Percentiles rank a stretch among this genome's conserved stretches.
Evolutionary conservation across 30 jellyfish, hydroid and myxozoan species (phyloP).

Genomic region (Chironex yamaguchii): DNA sequence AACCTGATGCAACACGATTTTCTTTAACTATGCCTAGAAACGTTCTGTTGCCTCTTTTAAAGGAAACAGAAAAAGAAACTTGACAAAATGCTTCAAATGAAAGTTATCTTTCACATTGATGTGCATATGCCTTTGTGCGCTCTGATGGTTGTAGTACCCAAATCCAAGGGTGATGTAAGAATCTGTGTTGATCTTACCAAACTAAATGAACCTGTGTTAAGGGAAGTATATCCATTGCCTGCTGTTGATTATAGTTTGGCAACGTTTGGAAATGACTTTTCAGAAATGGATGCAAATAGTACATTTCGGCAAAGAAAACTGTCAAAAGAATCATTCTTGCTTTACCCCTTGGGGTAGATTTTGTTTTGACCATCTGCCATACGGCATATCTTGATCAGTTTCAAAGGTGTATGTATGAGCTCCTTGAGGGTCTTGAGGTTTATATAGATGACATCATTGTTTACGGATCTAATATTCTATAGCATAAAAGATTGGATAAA

Average conservation of each 20-base stretch:
- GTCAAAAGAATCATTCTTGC: not conserved
- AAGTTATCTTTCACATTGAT: slow-evolving; percentile 47
- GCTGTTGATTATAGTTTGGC: slow-evolving; percentile 15
- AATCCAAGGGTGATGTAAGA: slow-evolving; percentile 38
- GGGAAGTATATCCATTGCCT: slow-evolving; percentile 57
- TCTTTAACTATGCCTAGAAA: slow-evolving; percentile 57
- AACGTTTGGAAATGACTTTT: not conserved
- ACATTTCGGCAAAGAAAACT: slow-evolving; percentile 51
- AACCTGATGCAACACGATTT: slow-evolving; percentile 46
- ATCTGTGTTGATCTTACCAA: slow-evolving; percentile 65
- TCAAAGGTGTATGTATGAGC: not conserved
- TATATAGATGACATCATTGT: slow-evolving; percentile 43
- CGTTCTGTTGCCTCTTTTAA: slow-evolving; percentile 49
- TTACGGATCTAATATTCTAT: not conserved
- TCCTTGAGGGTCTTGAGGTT: slow-evolving; percentile 22
- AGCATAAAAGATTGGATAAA: too few relatives aligned
- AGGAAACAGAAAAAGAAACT: slow-evolving; percentile 32
- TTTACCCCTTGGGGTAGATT: slow-evolving; percentile 40
- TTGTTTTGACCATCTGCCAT: slow-evolving; percentile 33
- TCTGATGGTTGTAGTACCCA: slow-evolving; percentile 69
- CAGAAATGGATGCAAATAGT: slow-evolving; percentile 27
- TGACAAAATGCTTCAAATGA: slow-evolving; percentile 48
- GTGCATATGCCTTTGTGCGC: slow-evolving; percentile 76
- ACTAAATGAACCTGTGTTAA: slow-evolving; percentile 17
- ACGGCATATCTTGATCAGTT: not conserved